A percentile compares a stretch with the other conserved stretches of the same genome.
phyloP scores from a whole-genome alignment of 2,113 vertebrate genomes.

The Nycticryphes semicollaris region DNA sequence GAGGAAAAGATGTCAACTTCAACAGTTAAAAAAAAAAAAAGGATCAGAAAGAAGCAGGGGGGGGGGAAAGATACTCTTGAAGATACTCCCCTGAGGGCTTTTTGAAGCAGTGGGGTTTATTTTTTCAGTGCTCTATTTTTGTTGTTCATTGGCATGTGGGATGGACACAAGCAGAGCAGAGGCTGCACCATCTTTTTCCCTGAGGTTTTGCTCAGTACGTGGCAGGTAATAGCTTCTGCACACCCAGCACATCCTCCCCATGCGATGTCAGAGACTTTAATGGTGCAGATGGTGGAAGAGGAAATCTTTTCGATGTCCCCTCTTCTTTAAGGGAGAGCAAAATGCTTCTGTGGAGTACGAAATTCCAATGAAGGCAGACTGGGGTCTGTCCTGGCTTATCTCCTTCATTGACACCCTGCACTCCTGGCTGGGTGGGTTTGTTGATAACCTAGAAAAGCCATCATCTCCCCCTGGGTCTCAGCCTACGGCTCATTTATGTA shows the following conservation, averaged over 20 bases:
- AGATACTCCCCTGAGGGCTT: background rate
- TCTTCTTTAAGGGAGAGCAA: background rate
- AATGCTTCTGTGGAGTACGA: background rate
- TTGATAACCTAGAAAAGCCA: background rate
- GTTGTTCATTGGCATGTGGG: background rate
- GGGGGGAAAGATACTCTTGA: background rate
- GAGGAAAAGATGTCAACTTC: conserved; percentile 57
- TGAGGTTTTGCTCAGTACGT: background rate
- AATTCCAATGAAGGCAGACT: background rate
- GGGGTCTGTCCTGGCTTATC: background rate
- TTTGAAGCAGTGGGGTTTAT: background rate
- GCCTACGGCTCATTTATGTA: background rate
- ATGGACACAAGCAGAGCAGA: background rate
- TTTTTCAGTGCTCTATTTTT: conserved; percentile 19
- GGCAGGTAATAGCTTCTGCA: background rate
- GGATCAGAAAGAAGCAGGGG: conserved; percentile 15
- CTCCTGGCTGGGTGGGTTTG: background rate
- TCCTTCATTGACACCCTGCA: background rate
- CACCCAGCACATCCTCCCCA: background rate
- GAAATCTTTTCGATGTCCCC: background rate
- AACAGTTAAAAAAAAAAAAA: conserved; percentile 5
- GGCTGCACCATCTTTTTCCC: background rate
- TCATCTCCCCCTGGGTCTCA: background rate
- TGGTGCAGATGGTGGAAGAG: rapidly evolving
- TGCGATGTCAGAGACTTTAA: background rate